These are phyloP conservation scores for Nyctereutes procyonoides DNA, from an alignment of 2,113 vertebrate genomes.

Conservation along the genomic window DNA sequence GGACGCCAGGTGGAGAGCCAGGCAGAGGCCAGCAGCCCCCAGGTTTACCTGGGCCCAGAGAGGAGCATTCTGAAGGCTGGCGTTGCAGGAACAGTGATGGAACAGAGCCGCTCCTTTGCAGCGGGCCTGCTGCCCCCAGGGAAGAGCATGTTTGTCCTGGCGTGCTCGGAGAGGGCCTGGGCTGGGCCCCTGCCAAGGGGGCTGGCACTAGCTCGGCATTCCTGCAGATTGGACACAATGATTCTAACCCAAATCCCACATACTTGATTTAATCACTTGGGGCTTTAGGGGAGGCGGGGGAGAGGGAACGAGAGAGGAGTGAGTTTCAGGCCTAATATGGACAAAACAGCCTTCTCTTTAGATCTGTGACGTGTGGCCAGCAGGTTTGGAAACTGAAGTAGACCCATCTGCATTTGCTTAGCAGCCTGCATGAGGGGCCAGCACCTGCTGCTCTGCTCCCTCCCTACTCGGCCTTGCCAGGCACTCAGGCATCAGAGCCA, in stretches of 20 bases:
- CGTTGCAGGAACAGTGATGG: conserved; percentile 23
- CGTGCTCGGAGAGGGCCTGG: conserved; percentile 88
- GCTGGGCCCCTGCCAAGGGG: conserved; percentile 91
- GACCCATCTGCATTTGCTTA: conserved; percentile 89
- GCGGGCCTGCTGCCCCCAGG: conserved; percentile 86
- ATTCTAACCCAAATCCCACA: conserved; percentile 97
- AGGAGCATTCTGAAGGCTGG: not conserved
- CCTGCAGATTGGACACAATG: conserved; percentile 93
- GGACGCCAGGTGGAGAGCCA: not conserved
- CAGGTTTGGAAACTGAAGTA: conserved; percentile 90
- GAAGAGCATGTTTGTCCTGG: conserved; percentile 91
- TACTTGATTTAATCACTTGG: conserved; percentile 98
- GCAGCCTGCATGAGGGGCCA: conserved; percentile 72
- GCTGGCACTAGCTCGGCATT: conserved; percentile 93
- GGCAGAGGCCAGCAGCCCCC: not conserved
- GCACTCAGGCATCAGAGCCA: not conserved
- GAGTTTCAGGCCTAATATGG: conserved; percentile 98
- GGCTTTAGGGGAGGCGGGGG: conserved; percentile 90
- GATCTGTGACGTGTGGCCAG: conserved; percentile 86
- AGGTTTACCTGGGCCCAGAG: not conserved
- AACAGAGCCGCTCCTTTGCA: conserved; percentile 81
- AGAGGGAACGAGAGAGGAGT: conserved; percentile 75
- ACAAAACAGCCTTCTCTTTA: conserved; percentile 91
- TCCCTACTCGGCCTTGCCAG: conserved; percentile 10
- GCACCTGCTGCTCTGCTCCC: conserved; percentile 86